phyloP scores from a whole-genome alignment of 2,888 invertebrate species.

The Julus scanicus region DNA sequence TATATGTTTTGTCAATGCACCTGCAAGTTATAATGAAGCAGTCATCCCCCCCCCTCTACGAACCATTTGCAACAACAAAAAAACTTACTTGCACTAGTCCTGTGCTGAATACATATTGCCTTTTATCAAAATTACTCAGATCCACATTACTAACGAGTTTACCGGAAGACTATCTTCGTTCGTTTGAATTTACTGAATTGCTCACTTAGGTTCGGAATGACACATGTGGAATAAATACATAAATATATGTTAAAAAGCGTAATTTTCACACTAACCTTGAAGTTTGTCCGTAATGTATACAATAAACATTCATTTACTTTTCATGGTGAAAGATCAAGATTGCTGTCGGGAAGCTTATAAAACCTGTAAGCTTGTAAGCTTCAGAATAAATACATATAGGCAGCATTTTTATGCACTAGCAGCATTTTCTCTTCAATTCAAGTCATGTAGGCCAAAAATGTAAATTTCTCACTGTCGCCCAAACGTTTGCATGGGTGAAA shows the following conservation, averaged over 20 bases:
- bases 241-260: constrained; percentile 8
- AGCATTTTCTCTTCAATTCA: constrained; percentile 14
- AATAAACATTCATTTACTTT: constrained; percentile 45
- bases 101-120: neutral
- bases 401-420: neutral
- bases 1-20: no score
- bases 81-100: neutral
- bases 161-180: constrained; percentile 2
- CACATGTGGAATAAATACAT: neutral
- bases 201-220: neutral
- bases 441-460: constrained; percentile 4
- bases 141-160: neutral
- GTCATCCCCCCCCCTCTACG: neutral
- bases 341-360: neutral
- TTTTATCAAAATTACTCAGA: neutral
- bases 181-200: constrained; percentile 7
- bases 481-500: constrained; percentile 14
- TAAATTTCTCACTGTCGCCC: constrained; percentile 27
- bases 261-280: neutral
- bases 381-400: neutral
- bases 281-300: neutral
- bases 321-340: neutral
- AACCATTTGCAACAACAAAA: neutral
- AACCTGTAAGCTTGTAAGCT: neutral
- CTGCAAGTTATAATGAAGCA: neutral